A percentile compares a stretch with the other conserved stretches of the same genome.
Evolutionary conservation across 2,888 invertebrate species (phyloP).

Genomic region (Cantharis rufa): DNA sequence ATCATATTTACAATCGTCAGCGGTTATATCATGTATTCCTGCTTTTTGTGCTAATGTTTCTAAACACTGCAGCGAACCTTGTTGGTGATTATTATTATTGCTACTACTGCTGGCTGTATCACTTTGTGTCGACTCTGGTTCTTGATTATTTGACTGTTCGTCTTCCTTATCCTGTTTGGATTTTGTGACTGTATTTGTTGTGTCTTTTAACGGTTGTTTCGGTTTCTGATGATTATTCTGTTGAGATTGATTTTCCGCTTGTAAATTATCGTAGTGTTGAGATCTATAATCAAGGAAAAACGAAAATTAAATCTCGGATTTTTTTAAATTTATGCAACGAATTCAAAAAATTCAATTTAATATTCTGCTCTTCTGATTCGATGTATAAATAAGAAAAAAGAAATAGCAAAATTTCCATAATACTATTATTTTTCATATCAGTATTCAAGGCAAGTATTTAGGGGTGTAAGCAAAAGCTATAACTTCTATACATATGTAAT

Average conservation of each 20-base stretch:
- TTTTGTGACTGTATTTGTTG: slow-evolving; percentile 50
- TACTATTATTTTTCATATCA: slow-evolving; percentile 6
- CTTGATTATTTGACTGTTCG: slow-evolving; percentile 44
- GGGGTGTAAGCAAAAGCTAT: not conserved
- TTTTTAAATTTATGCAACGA: not conserved
- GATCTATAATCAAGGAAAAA: slow-evolving; percentile 61
- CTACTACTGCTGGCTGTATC: slow-evolving; percentile 33
- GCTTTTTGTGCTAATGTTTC: slow-evolving; percentile 76
- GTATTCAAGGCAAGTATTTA: slow-evolving; percentile 8
- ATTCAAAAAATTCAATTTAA: not conserved
- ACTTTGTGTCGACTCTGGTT: slow-evolving; percentile 51
- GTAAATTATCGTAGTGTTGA: slow-evolving; percentile 65
- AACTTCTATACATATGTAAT: slow-evolving; percentile 7
- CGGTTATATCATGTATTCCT: slow-evolving; percentile 65
- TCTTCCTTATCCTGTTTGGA: slow-evolving; percentile 47
- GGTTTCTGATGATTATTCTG: slow-evolving; percentile 37
- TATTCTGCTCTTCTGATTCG: not conserved
- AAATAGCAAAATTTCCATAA: not conserved
- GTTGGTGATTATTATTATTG: slow-evolving; percentile 41
- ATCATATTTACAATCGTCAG: slow-evolving; percentile 74
- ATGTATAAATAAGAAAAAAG: not conserved
- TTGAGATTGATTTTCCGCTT: slow-evolving; percentile 51
- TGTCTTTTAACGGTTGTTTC: slow-evolving; percentile 54
- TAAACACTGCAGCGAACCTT: slow-evolving; percentile 67
- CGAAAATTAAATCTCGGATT: slow-evolving; percentile 55